A percentile compares a stretch with the other conserved stretches of the same genome.
These are phyloP conservation scores for Exephanes ischioxanthus DNA, from an alignment of 2,888 invertebrate species.

Conservation along the genomic window DNA sequence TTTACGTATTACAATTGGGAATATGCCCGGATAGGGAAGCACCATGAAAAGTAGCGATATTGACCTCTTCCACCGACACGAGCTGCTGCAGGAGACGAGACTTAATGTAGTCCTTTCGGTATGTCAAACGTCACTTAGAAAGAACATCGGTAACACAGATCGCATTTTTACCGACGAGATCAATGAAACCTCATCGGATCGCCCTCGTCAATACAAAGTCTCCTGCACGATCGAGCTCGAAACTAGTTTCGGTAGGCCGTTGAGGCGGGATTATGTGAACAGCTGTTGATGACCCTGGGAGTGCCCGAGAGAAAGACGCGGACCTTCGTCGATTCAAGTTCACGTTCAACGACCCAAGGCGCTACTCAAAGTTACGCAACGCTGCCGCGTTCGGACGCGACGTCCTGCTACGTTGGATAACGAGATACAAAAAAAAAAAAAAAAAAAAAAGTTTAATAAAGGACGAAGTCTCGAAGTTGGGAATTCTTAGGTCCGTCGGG, in stretches of 20 bases:
- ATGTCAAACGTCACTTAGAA: no score
- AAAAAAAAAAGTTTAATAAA: not conserved
- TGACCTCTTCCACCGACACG: no score
- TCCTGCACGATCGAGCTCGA: no score
- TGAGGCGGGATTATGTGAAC: constrained; percentile 1
- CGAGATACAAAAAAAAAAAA: not conserved
- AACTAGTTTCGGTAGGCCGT: constrained; percentile 3
- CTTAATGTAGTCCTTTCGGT: no score
- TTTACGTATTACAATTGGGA: no score
- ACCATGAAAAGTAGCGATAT: no score
- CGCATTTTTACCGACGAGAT: not conserved
- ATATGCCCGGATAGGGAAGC: no score
- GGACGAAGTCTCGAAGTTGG: not conserved
- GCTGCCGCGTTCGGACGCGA: not conserved
- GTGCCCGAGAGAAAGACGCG: constrained; percentile 31
- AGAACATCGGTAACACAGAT: not conserved
- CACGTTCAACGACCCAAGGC: constrained; percentile 50
- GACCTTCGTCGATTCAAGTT: constrained; percentile 56
- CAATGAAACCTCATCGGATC: not conserved
- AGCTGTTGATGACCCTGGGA: constrained; percentile 50
- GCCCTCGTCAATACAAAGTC: not conserved
- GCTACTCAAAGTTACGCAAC: constrained; percentile 9
- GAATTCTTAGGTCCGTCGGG: constrained; percentile 3
- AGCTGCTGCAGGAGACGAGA: no score
- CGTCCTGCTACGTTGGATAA: constrained; percentile 15